A percentile compares a stretch with the other conserved stretches of the same genome.
Conservation (phyloP, 2,888 invertebrate genomes). For the Ochropleura plecta region DNA sequence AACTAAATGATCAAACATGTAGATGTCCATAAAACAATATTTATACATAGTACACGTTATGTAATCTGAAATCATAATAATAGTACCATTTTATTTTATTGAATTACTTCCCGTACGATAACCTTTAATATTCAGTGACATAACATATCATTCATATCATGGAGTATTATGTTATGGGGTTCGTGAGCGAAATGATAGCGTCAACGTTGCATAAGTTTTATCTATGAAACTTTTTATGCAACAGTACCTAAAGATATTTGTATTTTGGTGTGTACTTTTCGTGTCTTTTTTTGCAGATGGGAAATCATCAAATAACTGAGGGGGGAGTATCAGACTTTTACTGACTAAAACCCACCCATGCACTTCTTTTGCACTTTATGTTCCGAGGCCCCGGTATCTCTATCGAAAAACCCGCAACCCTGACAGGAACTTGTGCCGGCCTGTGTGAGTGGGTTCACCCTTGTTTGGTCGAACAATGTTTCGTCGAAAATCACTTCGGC, state of each 20-base stretch:
- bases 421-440: no score
- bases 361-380: no score
- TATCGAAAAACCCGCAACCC: no score
- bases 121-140: conserved; percentile 43
- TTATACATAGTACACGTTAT: not conserved
- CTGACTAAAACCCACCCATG: no score
- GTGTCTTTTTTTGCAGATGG: not conserved
- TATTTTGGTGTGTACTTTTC: not conserved
- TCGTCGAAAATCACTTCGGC: no score
- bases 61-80: conserved; percentile 25
- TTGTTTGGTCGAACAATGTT: no score
- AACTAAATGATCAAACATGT: not conserved
- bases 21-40: not conserved
- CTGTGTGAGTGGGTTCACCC: no score
- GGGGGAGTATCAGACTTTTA: no score
- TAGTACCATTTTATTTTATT: conserved; percentile 45
- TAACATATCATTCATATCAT: conserved; percentile 35
- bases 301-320: no score
- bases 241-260: not conserved
- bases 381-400: no score
- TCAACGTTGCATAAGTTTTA: conserved; percentile 33
- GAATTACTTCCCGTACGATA: conserved; percentile 61
- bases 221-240: not conserved
- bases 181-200: conserved; percentile 44
- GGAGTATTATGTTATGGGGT: conserved; percentile 18